Evolutionary conservation across 2,888 invertebrate species (phyloP).

Genomic region (Napeogenes sylphis): DNA sequence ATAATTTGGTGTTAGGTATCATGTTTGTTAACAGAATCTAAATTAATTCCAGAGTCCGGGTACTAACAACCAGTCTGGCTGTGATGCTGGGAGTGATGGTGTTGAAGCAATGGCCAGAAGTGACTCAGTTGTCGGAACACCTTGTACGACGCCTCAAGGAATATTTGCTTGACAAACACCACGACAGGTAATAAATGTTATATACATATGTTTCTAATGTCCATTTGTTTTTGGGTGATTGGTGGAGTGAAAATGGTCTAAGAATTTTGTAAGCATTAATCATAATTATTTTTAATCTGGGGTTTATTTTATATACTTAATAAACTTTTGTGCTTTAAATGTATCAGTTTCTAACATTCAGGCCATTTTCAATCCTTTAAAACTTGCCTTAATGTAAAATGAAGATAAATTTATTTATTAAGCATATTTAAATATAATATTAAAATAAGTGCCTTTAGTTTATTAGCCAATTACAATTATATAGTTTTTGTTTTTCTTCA

Average conservation of each 20-base stretch:
- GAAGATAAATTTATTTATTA: neutral
- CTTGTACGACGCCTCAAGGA: slow-evolving; percentile 87
- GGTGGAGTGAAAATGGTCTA: slow-evolving; percentile 6
- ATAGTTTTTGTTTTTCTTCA: slow-evolving; percentile 1
- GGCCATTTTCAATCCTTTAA: neutral
- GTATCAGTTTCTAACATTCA: neutral
- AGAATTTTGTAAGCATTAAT: too few relatives aligned
- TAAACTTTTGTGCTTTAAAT: neutral
- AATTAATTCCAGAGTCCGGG: slow-evolving; percentile 83
- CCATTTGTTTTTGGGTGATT: slow-evolving; percentile 11
- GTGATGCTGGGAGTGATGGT: slow-evolving; percentile 90
- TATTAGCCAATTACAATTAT: neutral
- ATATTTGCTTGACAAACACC: slow-evolving; percentile 84
- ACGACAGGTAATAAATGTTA: slow-evolving; percentile 65
- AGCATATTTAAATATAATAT: too few relatives aligned
- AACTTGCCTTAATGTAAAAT: neutral
- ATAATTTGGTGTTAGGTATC: too few relatives aligned
- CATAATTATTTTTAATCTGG: too few relatives aligned
- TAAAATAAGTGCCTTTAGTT: slow-evolving; percentile 7
- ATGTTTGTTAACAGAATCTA: too few relatives aligned
- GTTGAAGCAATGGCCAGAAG: slow-evolving; percentile 93
- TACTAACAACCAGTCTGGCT: slow-evolving; percentile 88
- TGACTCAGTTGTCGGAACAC: slow-evolving; percentile 88
- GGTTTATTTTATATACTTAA: neutral
- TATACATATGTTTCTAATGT: neutral